A percentile compares a stretch with the other conserved stretches of the same genome.
These are phyloP conservation scores for Acanthornis magna DNA, from an alignment of 2,797 vertebrate genomes.

Conservation along the genomic window DNA sequence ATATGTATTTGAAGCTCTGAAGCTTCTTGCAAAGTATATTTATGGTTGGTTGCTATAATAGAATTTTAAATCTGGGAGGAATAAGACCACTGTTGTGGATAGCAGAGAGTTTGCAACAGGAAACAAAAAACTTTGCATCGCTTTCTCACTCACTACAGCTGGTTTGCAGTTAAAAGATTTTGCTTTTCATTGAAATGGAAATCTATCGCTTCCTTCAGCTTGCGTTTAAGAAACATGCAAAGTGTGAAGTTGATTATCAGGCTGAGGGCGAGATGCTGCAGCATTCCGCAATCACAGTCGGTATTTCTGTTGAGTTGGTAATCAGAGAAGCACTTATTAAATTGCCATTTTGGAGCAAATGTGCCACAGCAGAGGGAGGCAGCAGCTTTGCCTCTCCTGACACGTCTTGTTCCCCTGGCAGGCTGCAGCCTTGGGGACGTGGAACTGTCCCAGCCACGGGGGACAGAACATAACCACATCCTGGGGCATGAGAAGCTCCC, in stretches of 20 bases:
- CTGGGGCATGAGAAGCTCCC: neutral
- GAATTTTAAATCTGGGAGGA: constrained; percentile 52
- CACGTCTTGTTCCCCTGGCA: neutral
- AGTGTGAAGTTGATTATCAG: neutral
- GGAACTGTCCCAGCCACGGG: neutral
- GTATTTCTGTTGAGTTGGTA: neutral
- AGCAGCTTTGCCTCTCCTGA: neutral
- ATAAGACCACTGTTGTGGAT: constrained; percentile 29
- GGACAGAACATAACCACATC: neutral
- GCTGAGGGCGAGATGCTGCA: neutral
- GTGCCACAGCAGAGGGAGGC: neutral
- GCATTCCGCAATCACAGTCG: neutral
- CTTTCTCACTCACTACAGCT: constrained; percentile 2
- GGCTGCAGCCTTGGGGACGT: neutral
- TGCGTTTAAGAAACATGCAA: neutral
- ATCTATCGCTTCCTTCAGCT: neutral
- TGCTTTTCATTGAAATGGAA: constrained; percentile 14
- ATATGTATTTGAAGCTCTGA: constrained; percentile 52
- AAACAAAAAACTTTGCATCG: neutral
- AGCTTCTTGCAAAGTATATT: constrained; percentile 44
- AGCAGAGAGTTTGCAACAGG: constrained; percentile 1
- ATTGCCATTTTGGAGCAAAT: neutral
- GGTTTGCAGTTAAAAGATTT: neutral
- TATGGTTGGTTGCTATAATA: constrained; percentile 52
- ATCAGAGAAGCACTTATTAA: neutral